Evolutionary conservation across 2,113 vertebrate species (phyloP).

Genomic region (Leptosomus discolor): DNA sequence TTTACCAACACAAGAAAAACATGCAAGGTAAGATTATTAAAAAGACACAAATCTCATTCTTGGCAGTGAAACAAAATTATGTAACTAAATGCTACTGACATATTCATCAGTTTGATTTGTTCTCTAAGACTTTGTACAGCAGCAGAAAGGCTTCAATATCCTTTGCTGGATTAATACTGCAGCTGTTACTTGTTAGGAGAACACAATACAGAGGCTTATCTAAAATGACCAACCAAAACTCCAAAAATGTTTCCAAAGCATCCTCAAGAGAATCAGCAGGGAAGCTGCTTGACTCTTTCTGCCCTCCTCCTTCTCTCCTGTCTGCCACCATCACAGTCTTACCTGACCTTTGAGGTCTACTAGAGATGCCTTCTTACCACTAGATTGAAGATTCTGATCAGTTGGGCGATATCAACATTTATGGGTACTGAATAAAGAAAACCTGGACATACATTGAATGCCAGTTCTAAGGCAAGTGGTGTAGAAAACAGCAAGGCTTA

Average conservation of each 20-base stretch:
- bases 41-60: not conserved
- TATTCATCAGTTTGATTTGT: not conserved
- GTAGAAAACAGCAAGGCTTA: not conserved
- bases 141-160: not conserved
- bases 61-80: not conserved
- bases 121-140: not conserved
- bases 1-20: not conserved
- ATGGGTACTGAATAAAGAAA: not conserved
- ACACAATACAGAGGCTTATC: not conserved
- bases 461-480: not conserved
- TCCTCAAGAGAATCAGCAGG: not conserved
- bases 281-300: not conserved
- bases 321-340: not conserved
- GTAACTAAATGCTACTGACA: not conserved
- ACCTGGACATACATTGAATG: not conserved
- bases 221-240: not conserved
- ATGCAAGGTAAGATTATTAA: not conserved
- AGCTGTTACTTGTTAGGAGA: not conserved
- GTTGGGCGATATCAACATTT: not conserved
- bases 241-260: not conserved
- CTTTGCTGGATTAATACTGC: not conserved
- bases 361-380: not conserved
- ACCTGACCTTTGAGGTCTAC: not conserved
- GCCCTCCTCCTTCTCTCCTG: not conserved
- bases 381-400: not conserved